Evolutionary conservation across 2,797 vertebrate species (phyloP).

Genomic region (Parauchenoglanis punctatus): DNA sequence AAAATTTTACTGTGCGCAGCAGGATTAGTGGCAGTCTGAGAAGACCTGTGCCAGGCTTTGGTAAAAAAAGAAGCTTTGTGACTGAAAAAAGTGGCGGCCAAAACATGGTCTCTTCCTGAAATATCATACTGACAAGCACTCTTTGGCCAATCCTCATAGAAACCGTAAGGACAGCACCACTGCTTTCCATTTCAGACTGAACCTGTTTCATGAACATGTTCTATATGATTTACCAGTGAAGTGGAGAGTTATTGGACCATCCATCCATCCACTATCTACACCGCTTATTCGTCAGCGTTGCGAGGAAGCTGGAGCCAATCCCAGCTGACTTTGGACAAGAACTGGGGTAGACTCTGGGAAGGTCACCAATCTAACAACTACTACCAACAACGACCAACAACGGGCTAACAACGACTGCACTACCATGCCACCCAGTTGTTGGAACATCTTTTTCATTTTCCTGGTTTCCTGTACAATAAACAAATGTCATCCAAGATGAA

Average conservation of each 20-base stretch:
- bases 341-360: no score
- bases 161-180: slow-evolving; percentile 1
- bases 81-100: slow-evolving; percentile 72
- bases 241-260: not conserved
- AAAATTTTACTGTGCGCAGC: slow-evolving; percentile 42
- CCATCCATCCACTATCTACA: not conserved
- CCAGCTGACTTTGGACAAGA: no score
- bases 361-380: no score
- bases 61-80: slow-evolving; percentile 54
- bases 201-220: not conserved
- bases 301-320: no score
- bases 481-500: no score
- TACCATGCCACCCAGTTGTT: no score
- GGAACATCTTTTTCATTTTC: no score
- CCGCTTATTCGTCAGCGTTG: no score
- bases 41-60: slow-evolving; percentile 22
- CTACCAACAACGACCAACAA: no score
- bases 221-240: not conserved
- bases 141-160: not conserved
- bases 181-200: not conserved
- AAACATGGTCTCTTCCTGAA: slow-evolving; percentile 4
- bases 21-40: slow-evolving; percentile 35
- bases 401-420: no score
- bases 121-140: slow-evolving; percentile 16
- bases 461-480: no score